Evolutionary conservation across 2,888 invertebrate species (phyloP), one percentile per base, ranked within the genome.

Genomic region (Drosophila conformis): DNA sequence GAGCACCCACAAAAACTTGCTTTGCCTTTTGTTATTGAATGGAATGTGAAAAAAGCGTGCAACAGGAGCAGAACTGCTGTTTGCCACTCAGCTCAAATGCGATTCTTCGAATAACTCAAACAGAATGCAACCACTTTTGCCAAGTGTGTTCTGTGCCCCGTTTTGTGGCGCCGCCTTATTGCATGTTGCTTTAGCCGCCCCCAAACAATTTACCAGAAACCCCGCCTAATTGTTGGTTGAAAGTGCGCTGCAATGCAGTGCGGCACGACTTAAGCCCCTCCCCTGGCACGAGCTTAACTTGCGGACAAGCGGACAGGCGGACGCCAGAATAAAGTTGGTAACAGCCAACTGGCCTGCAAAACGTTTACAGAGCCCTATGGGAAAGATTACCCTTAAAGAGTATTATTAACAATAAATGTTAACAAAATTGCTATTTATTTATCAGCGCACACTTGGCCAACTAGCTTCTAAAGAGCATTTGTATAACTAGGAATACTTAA

Each of bases 211-310:
- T 69, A 57, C 49, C 62, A 61, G 35, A 40, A 35, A 48, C 46
- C 35, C 40, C 35, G 35, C n/a, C 56, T 21, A 40, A n/a, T 46
- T 25, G 49, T n/a, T 33, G 75, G 35, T 61, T 51, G 8, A 35
- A 48, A 58, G 42, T 51, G 57, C 60, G 49, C 64, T 48, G 36
- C 70, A 65, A 58, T 52, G 71, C 71, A 11, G 36, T n/a, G 27
- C n/a, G 13, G 46, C 15, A 21, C 7, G 7, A 46, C 21, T 7
- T 13, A 13, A 46, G 21, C 38, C 4, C 36, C 54, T 38, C 11
- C 27, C 60, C 59, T 51, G 77, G 67, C 78, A 68, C 67, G 77
- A 76, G 77, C 67, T 62, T 75, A 75, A 75, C 67, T 74, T 78
- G 77, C 67, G 58, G 61, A 4, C 33, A 33, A 1, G 4, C 33